Percentiles rank a stretch among this genome's conserved stretches.
These are phyloP conservation scores for Sardinella longiceps DNA, from an alignment of 2,797 vertebrate species.

Conservation along the genomic window DNA sequence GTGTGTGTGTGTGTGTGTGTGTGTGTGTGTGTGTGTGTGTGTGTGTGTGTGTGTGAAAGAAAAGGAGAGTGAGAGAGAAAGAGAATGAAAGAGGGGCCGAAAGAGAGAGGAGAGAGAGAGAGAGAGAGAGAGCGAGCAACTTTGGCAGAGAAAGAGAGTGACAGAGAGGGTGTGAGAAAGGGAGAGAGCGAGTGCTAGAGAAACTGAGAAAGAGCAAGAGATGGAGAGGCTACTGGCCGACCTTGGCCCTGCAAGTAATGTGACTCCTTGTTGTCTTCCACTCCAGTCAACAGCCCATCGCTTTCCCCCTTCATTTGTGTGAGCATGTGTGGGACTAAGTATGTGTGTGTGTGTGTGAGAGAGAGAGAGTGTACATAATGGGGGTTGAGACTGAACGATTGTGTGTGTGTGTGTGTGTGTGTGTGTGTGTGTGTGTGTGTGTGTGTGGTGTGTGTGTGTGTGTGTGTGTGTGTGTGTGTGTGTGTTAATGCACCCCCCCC, in stretches of 20 bases:
- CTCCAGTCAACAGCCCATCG: slow-evolving; percentile 35
- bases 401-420: slow-evolving; percentile 14
- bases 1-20: background rate
- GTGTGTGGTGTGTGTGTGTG: too few relatives aligned
- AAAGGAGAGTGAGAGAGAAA: background rate
- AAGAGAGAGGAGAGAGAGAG: slow-evolving; percentile 38
- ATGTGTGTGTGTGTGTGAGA: background rate
- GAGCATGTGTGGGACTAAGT: slow-evolving; percentile 49
- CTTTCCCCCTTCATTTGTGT: slow-evolving; percentile 53
- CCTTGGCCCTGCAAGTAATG: slow-evolving; percentile 63
- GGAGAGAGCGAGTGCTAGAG: slow-evolving; percentile 42
- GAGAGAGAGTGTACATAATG: background rate
- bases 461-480: background rate
- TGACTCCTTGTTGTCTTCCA: slow-evolving; percentile 54
- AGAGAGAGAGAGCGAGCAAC: slow-evolving; percentile 60
- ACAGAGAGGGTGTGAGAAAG: slow-evolving; percentile 39
- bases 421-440: background rate
- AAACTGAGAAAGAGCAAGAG: slow-evolving; percentile 69
- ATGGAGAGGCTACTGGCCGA: slow-evolving; percentile 71
- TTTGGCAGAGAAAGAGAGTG: slow-evolving; percentile 62
- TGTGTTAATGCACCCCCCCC: background rate
- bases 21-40: background rate
- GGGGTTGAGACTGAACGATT: slow-evolving; percentile 31
- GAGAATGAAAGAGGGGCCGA: background rate
- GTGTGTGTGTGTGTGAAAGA: background rate